Evolutionary conservation across 2,113 vertebrate genomes (phyloP), one percentile per base, ranked within the genome.

Genomic region (Dipodomys ordii): DNA sequence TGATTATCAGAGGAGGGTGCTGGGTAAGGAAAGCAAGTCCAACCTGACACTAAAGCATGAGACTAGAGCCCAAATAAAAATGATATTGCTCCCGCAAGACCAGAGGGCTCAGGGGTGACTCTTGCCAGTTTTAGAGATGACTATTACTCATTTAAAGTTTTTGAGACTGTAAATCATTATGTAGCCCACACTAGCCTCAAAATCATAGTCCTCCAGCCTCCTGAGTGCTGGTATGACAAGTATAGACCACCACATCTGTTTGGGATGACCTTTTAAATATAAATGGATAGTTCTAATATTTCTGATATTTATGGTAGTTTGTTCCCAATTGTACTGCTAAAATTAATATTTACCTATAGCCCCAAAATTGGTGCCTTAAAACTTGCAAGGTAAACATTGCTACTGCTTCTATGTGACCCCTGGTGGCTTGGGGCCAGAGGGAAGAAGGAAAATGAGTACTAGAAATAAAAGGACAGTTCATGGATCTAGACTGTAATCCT

Each of bases 291-390:
- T 57, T 57, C 12, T 57, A 57, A 57, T 57, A 57, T 57, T 57
- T 57, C 53, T 57, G 53, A 57, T 57, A 57, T 57, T 16, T 57
- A 13, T 57, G 15, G 80, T 90, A 53, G 20, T 83, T 49, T 69
- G 22, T 83, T 7, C 76, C 76, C 16, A 86, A 27, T 30, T 90
- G 25, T 22, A 73, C 60, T 28, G 30, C 62, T 78, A 90, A 74
- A 92, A 68, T 83, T 53, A 76, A 62, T 57, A 84, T 25, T 83
- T 87, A 77, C 72, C 49, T 62, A 16, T 79, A 67, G 82, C 10
- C 57, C 94, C 69, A 90, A 88, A 97, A 86, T 20, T 53, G 9
- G n/a, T 82, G 5, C 32, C 72, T 90, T 80, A 71, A 94, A 89
- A 80, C 32, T 81, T 89, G 44, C 90, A 91, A 79, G 35, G 22